Base-by-base conservation (phyloP, 2,888 invertebrate species). In the Strigamia transsilvanica region DNA sequence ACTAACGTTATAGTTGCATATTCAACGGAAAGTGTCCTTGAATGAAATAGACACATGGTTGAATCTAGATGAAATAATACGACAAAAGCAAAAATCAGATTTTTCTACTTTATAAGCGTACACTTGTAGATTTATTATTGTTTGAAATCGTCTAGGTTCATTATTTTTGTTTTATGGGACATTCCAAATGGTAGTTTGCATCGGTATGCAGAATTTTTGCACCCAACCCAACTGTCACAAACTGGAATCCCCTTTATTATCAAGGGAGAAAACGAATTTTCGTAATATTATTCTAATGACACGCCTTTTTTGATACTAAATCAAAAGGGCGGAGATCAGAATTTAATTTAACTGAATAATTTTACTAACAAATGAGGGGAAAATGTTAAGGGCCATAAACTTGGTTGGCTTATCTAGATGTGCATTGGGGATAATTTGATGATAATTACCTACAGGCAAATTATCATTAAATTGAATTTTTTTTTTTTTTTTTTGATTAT, bases 321-420 rank as follows among this genome's bases (percentile, higher is more conserved):
- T 73, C 73, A 73, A 73, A 73, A 73, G 73, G 73, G 73, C 23
- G 73, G 73, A 73, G 73, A 73, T 73, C 73, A 73, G 73, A 73
- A 73, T 73, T 23, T 27, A 27, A 27, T 27, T 32, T 38, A 73
- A 23, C 73, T 32, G 73, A 73, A 32, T 73, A 73, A 73, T 73
- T 73, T 73, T 32, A 73, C 73, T 73, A 73, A 73, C 73, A 73
- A 73, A 73, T 73, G 73, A 73, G 73, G 15, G 73, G 32, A 73
- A 38, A 73, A 73, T 73, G 73, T 32, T 73, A 73, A 73, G 73
- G 32, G 73, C 23, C 32, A 73, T 73, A 73, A 32, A 73, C 73
- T 32, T 73, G 73, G 27, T 73, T 73, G 73, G 13, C 73, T 73
- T 73, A 73, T 73, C 73, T 73, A 73, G 73, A 73, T 73, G 73